Conservation (phyloP, 2,797 vertebrate genomes). For the Gymnoscopelus microlampas region DNA sequence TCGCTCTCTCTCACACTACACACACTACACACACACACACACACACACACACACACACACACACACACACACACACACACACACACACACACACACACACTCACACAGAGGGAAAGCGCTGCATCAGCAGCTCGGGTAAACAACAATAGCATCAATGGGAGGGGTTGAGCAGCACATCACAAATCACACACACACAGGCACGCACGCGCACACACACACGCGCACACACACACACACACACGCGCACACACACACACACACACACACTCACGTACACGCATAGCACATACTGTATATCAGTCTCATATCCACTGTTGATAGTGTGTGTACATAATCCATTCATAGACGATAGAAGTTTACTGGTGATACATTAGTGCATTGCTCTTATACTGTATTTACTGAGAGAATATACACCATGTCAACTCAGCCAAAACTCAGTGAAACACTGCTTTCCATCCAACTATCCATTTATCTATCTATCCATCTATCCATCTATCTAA, state of each 20-base stretch:
- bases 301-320: too few relatives aligned
- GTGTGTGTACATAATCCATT: too few relatives aligned
- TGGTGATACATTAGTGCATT: too few relatives aligned
- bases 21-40: slow-evolving; percentile 37
- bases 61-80: slow-evolving; percentile 14
- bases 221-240: slow-evolving; percentile 6
- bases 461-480: too few relatives aligned
- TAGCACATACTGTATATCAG: neutral
- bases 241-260: slow-evolving; percentile 1
- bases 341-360: too few relatives aligned
- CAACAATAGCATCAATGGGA: slow-evolving; percentile 69
- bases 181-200: neutral
- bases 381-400: too few relatives aligned
- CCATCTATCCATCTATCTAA: too few relatives aligned
- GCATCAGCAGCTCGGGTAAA: slow-evolving; percentile 73
- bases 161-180: slow-evolving; percentile 27
- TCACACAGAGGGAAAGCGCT: slow-evolving; percentile 54
- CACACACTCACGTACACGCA: neutral
- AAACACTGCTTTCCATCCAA: too few relatives aligned
- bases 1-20: too few relatives aligned
- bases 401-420: too few relatives aligned
- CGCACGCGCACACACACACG: slow-evolving; percentile 18
- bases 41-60: slow-evolving; percentile 1
- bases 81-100: slow-evolving; percentile 29
- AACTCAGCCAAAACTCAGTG: too few relatives aligned